These are phyloP conservation scores for Parazoanthus swiftii DNA, from an alignment of 92 coral and sea anemone genomes.

Conservation along the genomic window DNA sequence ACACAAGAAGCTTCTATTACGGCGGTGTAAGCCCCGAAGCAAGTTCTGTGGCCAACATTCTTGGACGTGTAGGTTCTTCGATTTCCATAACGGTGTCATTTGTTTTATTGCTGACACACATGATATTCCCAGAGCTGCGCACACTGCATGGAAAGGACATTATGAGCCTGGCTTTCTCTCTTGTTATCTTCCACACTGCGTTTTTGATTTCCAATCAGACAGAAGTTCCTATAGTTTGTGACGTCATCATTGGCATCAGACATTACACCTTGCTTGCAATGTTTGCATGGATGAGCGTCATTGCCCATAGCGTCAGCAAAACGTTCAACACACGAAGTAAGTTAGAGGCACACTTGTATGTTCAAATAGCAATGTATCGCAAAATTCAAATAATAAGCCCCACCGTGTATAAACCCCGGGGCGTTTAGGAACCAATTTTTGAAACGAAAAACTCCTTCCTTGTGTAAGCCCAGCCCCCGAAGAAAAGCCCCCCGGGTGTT, in stretches of 20 bases:
- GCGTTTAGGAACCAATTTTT: no score
- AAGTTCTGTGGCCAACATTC: neutral
- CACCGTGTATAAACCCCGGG: no score
- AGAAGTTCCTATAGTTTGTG: neutral
- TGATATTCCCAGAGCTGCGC: constrained; percentile 6
- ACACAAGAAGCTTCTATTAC: neutral
- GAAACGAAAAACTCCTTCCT: no score
- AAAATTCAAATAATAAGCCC: no score
- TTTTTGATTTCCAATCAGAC: neutral
- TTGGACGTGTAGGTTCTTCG: neutral
- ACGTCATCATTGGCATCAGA: constrained; percentile 6
- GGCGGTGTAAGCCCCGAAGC: neutral
- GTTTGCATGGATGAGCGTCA: constrained; percentile 14
- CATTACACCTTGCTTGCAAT: neutral
- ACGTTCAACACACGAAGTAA: neutral
- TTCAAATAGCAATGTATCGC: no score
- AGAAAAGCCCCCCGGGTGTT: no score
- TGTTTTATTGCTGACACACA: neutral
- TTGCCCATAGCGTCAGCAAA: neutral
- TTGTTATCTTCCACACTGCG: neutral
- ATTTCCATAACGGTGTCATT: neutral
- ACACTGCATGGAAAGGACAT: neutral
- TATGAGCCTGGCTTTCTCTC: neutral
- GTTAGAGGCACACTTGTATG: neutral
- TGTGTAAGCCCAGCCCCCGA: no score